Evolutionary conservation across 2,888 invertebrate genomes (phyloP).

Genomic region (Ommatoiulus sabulosus): DNA sequence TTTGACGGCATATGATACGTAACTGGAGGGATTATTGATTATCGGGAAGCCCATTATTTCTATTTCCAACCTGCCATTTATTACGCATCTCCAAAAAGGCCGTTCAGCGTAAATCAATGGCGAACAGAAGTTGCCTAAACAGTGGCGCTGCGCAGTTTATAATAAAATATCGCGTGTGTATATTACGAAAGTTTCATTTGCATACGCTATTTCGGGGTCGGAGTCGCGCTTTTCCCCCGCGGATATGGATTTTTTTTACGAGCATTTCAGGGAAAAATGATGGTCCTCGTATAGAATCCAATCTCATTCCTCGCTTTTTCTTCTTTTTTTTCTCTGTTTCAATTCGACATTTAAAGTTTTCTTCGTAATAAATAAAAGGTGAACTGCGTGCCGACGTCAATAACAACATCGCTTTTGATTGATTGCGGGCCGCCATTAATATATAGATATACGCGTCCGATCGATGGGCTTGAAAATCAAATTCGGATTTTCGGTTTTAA

Average conservation of each 20-base stretch:
- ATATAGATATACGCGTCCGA: not conserved
- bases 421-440: not conserved
- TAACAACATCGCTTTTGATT: constrained; percentile 25
- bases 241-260: constrained; percentile 32
- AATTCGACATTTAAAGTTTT: constrained; percentile 40
- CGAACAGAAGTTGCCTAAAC: constrained; percentile 5
- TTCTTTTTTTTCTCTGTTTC: not conserved
- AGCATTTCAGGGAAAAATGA: not conserved
- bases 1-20: constrained; percentile 25
- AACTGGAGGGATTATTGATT: constrained; percentile 17
- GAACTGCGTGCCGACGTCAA: not conserved
- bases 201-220: not conserved
- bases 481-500: constrained; percentile 33
- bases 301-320: not conserved
- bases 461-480: constrained; percentile 34
- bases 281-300: not conserved
- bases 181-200: constrained; percentile 27
- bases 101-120: not conserved
- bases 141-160: not conserved
- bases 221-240: not conserved
- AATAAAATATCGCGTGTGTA: not conserved
- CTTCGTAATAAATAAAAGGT: constrained; percentile 9
- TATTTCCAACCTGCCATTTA: constrained; percentile 40
- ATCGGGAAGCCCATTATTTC: constrained; percentile 20
- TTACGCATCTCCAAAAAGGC: constrained; percentile 25